Conservation (phyloP, 2,113 vertebrate species). For the Ophiodon elongatus region DNA sequence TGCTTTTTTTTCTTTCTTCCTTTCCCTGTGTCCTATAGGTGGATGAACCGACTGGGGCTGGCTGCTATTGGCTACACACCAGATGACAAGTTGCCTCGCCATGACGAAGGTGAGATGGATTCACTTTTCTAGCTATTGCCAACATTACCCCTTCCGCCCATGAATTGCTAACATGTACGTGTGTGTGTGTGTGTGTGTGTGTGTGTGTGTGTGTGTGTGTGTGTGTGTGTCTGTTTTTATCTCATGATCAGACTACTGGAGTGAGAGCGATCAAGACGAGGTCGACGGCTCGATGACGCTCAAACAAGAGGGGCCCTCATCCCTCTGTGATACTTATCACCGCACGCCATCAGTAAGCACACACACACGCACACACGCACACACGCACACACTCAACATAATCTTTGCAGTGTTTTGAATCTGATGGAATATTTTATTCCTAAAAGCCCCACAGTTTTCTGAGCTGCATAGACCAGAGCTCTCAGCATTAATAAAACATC, state of each 20-base stretch:
- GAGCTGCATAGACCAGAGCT: constrained; percentile 61
- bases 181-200: neutral
- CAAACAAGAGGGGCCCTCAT: constrained; percentile 90
- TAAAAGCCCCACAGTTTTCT: constrained; percentile 64
- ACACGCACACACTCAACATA: constrained; percentile 21
- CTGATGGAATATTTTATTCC: constrained; percentile 69
- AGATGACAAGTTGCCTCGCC: constrained; percentile 92
- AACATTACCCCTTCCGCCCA: neutral
- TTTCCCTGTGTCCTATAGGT: constrained; percentile 79
- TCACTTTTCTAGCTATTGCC: neutral
- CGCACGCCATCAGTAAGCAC: constrained; percentile 90
- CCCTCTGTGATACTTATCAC: constrained; percentile 88
- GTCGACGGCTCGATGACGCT: constrained; percentile 91
- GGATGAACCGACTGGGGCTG: constrained; percentile 94
- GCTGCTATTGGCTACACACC: constrained; percentile 94
- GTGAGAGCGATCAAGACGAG: constrained; percentile 94
- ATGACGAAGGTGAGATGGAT: constrained; percentile 89
- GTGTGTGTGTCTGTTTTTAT: neutral
- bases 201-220: too few species aligned
- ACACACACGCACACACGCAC: constrained; percentile 12
- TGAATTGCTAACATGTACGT: neutral
- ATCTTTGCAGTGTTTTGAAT: constrained; percentile 47
- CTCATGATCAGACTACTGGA: constrained; percentile 91
- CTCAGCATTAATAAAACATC: constrained; percentile 80
- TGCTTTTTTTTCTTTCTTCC: neutral